Evolutionary conservation across 2,888 invertebrate genomes (phyloP), one percentile per base, ranked within the genome.

Genomic region (Tromatobia lineatoria): DNA sequence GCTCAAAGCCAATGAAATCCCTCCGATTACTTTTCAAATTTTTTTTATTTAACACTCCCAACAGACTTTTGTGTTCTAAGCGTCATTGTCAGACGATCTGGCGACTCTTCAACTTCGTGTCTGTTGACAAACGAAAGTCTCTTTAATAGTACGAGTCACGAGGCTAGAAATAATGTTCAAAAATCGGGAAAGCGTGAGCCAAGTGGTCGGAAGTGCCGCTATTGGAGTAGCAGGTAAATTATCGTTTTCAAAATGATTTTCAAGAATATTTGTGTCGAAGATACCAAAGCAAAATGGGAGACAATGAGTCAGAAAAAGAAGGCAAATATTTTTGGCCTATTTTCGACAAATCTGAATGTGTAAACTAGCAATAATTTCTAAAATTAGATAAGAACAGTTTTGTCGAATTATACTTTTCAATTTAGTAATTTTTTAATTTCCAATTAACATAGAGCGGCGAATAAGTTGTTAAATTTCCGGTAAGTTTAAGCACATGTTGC

Each of bases 191-290:
- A 75, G 47, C 57, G 47, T 80, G 18, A 29, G 70, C 54, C 77
- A 71, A 10, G 50, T 66, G 54, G 34, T 85, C 52, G 80, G 80
- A 23, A 78, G 85, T 20, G 84, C 85, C 3, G 74, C 81, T 15
- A 54, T 84, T 18, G 84, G 85, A 50, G 66, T 84, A 50, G 85
- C 85, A 67, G 84, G 85, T 85, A 54, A 79, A 42, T 57, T 42
- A 50, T 18, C 50, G 18, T 7, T n/a, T 64, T 20, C 7, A 11
- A 15, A 13, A 45, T 38, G 8, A 45, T 29, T 13, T 29, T 69
- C 42, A 38, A 47, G 38, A 38, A 38, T 38, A 38, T 10, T 38
- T 38, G 7, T 38, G 38, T 38, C 38, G 10, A 38, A 38, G 38
- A 38, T 10, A 38, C 7, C 0, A 2, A 10, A 38, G 10, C 10